phyloP scores from a whole-genome alignment of 2,797 vertebrate species.

The Oreochromis mossambicus region DNA sequence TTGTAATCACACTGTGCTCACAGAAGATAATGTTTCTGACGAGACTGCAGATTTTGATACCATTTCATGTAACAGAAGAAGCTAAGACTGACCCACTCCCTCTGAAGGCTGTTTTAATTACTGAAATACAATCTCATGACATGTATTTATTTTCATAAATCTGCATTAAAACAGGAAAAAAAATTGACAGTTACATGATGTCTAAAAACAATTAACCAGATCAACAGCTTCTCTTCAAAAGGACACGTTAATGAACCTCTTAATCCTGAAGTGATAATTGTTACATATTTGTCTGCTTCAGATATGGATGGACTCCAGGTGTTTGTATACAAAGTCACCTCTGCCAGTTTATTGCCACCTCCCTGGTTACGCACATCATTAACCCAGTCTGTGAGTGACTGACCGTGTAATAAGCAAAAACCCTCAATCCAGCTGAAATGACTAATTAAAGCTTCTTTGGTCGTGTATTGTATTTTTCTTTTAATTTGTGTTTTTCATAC shows the following conservation, averaged over 20 bases:
- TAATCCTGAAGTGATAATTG: neutral
- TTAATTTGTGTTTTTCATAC: neutral
- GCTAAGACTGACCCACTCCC: neutral
- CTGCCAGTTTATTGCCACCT: neutral
- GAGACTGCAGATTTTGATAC: conserved; percentile 5
- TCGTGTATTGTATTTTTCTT: neutral
- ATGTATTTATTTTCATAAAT: neutral
- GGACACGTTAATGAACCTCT: neutral
- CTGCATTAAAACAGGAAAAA: neutral
- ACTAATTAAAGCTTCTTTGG: conserved; percentile 53
- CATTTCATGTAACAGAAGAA: neutral
- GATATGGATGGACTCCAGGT: neutral
- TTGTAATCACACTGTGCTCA: conserved; percentile 19
- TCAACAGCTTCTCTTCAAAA: neutral
- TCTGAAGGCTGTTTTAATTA: neutral
- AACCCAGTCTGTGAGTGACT: neutral
- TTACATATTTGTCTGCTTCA: neutral
- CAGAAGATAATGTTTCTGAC: conserved; percentile 30
- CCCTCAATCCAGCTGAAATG: conserved; percentile 15
- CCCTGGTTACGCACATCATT: conserved; percentile 7
- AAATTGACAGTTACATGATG: neutral
- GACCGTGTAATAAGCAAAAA: conserved; percentile 24
- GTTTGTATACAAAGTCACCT: neutral
- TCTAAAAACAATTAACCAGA: neutral
- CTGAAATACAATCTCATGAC: neutral